phyloP scores from a whole-genome alignment of 2,888 invertebrate genomes.

The Tipula confusa region DNA sequence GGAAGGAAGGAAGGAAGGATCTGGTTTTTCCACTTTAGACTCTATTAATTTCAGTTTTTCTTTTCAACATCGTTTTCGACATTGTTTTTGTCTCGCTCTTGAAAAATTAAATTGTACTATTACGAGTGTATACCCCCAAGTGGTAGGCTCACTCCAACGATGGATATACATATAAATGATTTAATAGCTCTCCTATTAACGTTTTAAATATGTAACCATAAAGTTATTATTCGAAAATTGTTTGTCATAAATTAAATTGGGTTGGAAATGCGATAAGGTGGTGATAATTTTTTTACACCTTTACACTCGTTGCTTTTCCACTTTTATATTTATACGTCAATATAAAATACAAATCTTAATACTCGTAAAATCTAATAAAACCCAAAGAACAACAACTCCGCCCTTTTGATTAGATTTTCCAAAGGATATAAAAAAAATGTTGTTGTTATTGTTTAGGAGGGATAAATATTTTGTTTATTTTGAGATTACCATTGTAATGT shows the following conservation, averaged over 20 bases:
- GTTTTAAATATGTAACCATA: too few species aligned
- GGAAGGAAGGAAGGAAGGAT: slow-evolving; percentile 34
- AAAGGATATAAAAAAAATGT: background rate
- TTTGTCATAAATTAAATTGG: slow-evolving; percentile 3
- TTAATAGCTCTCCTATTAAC: background rate
- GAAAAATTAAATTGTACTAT: background rate
- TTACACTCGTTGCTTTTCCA: background rate
- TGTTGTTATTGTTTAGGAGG: background rate
- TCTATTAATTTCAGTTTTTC: slow-evolving; percentile 9
- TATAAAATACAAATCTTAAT: background rate
- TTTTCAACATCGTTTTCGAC: background rate
- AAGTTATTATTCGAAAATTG: background rate
- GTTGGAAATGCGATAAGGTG: background rate
- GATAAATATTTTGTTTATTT: slow-evolving; percentile 3
- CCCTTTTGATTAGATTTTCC: background rate
- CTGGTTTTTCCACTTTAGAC: background rate
- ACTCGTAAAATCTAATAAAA: background rate
- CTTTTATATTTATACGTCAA: background rate
- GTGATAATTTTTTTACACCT: background rate
- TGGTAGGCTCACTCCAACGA: background rate
- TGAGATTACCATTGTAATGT: slow-evolving; percentile 12
- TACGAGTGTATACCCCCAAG: background rate
- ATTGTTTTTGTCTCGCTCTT: background rate
- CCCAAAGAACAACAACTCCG: background rate
- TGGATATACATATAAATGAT: background rate